Conservation (phyloP, 2,113 vertebrate species). For the Dasyornis broadbenti region DNA sequence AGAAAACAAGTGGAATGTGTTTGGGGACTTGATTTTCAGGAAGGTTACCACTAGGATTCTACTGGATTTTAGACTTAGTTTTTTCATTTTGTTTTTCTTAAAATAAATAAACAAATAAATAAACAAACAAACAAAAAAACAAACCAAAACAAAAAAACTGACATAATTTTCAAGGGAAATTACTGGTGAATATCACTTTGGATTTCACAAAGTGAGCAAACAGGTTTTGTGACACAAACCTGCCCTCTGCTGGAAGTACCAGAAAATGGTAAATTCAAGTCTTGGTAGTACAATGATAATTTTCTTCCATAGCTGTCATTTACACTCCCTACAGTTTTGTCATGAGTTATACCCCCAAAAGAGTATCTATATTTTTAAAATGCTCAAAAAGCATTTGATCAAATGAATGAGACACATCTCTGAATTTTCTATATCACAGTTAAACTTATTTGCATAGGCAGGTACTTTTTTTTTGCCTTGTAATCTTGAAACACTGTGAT, state of each 20-base stretch:
- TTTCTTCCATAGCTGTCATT: not conserved
- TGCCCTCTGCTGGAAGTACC: slow-evolving; percentile 52
- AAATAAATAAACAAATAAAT: not conserved
- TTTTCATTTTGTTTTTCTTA: not conserved
- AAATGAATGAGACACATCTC: not conserved
- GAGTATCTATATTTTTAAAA: not conserved
- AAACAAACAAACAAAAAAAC: too few species aligned
- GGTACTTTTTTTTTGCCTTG: slow-evolving; percentile 14
- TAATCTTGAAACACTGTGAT: not conserved
- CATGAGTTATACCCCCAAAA: not conserved
- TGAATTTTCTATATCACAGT: not conserved
- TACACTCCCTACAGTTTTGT: not conserved
- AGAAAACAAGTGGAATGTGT: not conserved
- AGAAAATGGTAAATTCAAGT: not conserved
- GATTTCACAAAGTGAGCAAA: rapidly evolving
- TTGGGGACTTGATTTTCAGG: not conserved
- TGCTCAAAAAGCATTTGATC: not conserved
- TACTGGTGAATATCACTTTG: not conserved
- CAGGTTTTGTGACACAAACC: not conserved
- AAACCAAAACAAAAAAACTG: not conserved
- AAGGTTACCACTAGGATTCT: not conserved
- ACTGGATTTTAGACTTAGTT: not conserved
- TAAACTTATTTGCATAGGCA: slow-evolving; percentile 18
- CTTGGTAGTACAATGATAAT: not conserved
- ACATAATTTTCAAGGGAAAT: not conserved